Evolutionary conservation across 2,113 vertebrate genomes (phyloP).

Genomic region (Corythaeola cristata): DNA sequence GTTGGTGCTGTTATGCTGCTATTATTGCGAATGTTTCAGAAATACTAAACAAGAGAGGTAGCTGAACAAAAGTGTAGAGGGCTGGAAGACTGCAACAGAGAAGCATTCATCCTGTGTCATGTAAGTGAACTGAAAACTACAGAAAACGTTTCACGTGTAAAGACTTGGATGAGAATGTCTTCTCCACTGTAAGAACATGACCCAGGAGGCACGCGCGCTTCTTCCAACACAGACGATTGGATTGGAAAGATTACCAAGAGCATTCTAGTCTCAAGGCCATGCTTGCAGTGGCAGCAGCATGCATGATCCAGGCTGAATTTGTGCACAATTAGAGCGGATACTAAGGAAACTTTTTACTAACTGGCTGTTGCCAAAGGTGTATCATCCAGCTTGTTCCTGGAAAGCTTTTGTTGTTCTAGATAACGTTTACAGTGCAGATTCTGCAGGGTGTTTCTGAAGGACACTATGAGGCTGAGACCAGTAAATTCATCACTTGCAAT

Average conservation of each 20-base stretch:
- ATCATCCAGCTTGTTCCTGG: background rate
- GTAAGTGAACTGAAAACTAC: background rate
- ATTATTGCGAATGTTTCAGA: background rate
- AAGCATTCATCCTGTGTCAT: background rate
- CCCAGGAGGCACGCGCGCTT: background rate
- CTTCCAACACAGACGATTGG: background rate
- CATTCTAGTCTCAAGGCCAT: background rate
- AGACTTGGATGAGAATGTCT: background rate
- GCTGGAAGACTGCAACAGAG: background rate
- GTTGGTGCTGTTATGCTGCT: background rate
- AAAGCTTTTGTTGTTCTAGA: background rate
- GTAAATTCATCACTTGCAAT: background rate
- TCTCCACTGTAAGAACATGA: background rate
- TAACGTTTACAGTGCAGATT: background rate
- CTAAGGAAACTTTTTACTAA: background rate
- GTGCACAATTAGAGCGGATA: background rate
- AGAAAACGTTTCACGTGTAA: background rate
- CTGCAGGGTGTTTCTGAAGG: background rate
- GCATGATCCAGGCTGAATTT: background rate
- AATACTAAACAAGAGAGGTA: background rate
- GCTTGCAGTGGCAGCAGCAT: background rate
- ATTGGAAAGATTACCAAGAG: background rate
- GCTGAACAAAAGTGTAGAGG: background rate
- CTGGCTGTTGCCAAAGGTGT: background rate
- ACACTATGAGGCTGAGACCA: background rate